These are phyloP conservation scores for Styela clava DNA, from an alignment of 23 tunicate genomes.

Conservation along the genomic window DNA sequence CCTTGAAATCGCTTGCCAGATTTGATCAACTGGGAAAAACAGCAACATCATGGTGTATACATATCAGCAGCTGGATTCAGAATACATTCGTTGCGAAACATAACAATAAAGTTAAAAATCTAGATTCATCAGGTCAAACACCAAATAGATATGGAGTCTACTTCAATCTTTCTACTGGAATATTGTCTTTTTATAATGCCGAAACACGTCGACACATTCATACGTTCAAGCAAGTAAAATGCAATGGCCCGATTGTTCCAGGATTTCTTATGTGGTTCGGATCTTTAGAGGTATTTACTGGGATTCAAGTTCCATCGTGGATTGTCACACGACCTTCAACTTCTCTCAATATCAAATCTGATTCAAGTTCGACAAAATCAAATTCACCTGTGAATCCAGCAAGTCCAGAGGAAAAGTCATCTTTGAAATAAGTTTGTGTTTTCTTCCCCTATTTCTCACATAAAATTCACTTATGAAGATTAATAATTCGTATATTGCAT, in stretches of 20 bases:
- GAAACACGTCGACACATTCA: slow-evolving; percentile 25
- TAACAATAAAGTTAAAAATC: slow-evolving; percentile 72
- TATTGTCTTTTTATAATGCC: slow-evolving; percentile 48
- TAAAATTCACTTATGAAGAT: too few relatives aligned
- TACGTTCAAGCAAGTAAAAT: slow-evolving; percentile 61
- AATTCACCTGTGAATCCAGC: neutral
- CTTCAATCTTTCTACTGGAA: slow-evolving; percentile 32
- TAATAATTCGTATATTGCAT: too few relatives aligned
- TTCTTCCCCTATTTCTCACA: too few relatives aligned
- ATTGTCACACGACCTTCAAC: slow-evolving; percentile 21
- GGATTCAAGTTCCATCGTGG: slow-evolving; percentile 58
- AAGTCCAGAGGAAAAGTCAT: neutral
- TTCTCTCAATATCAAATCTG: slow-evolving; percentile 15
- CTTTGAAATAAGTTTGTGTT: too few relatives aligned
- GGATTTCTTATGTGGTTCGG: slow-evolving; percentile 69
- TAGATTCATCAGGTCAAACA: slow-evolving; percentile 20
- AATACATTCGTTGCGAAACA: slow-evolving; percentile 72
- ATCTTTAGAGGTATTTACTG: slow-evolving; percentile 47
- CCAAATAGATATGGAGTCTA: slow-evolving; percentile 47
- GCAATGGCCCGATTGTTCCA: slow-evolving; percentile 31
- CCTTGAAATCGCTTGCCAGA: slow-evolving; percentile 29
- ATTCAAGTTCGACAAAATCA: slow-evolving; percentile 7
- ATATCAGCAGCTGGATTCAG: slow-evolving; percentile 65
- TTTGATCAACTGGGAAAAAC: slow-evolving; percentile 79
- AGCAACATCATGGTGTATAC: slow-evolving; percentile 52